Base-by-base conservation (phyloP, 1,140 invertebrate species). In the Limonius californicus region DNA sequence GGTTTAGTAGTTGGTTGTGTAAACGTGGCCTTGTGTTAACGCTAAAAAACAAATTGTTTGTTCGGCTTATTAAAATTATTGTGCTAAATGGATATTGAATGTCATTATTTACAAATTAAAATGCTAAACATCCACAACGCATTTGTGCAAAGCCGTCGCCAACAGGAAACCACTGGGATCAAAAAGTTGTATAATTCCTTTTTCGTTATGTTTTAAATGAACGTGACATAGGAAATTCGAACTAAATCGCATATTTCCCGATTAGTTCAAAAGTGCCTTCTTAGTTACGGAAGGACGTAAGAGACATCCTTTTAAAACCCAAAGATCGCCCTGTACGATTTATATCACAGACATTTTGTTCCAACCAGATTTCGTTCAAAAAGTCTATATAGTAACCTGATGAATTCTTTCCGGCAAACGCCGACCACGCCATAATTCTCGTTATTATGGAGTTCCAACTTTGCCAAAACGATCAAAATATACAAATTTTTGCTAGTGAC, bases 151-250 rank as follows among this genome's bases (percentile, higher is more conserved):
- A 88, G 87, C 75, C 88, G 89, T 74, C 84, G 88, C 74, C 88
- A 90, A 76, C 80, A 87, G 68, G 89, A 90, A 75, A 89, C 87
- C 30, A 90, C 88, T 19, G 89, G 89, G 42, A 89, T 90, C 69
- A 90, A 90, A 78, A 90, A 90, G 79, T 78, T 90, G 74, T 90
- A 90, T 78, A 90, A 90, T 78, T 90, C 88, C 55, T 90, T 90
- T 79, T 90, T 90, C 76, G 89, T 90, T 56, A 85, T 90, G 78
- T 90, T 90, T 79, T 90, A 90, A 81, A 73, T 68, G 27, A 18
- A 57, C 57, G 45, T 50, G 45, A 50, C 35, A 39, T 2, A 2
- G 23, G n/a, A 39, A 39, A 12, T 39, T 12, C n/a, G 35, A 39
- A 39, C 35, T 39, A 39, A 9, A 39, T 39, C 35, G 35, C 3